These are phyloP conservation scores for Patella caerulea DNA, from an alignment of 2,888 invertebrate species.

Conservation along the genomic window DNA sequence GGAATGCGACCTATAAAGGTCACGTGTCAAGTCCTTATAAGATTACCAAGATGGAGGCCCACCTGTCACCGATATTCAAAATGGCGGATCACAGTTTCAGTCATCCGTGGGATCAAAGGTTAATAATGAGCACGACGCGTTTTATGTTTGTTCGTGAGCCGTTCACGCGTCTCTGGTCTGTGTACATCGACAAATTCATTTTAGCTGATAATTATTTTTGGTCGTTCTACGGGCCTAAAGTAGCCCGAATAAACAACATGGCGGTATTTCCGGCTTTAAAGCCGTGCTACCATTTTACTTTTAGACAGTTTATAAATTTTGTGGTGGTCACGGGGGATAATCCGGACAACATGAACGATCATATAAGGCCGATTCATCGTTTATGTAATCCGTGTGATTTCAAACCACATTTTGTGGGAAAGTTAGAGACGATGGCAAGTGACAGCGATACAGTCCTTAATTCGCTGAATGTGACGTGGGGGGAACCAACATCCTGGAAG, in stretches of 20 bases:
- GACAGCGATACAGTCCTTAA: slow-evolving; percentile 30
- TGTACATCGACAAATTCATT: slow-evolving; percentile 45
- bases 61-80: slow-evolving; percentile 14
- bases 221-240: slow-evolving; percentile 21
- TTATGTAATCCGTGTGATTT: slow-evolving; percentile 42
- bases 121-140: slow-evolving; percentile 20
- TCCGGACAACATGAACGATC: slow-evolving; percentile 32
- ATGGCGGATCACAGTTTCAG: slow-evolving; percentile 11
- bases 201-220: slow-evolving; percentile 42
- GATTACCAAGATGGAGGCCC: slow-evolving; percentile 28
- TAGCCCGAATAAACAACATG: slow-evolving; percentile 20
- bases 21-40: slow-evolving; percentile 23
- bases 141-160: slow-evolving; percentile 47
- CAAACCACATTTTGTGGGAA: slow-evolving; percentile 38
- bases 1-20: slow-evolving; percentile 22
- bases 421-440: slow-evolving; percentile 37
- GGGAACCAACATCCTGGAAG: not conserved
- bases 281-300: slow-evolving; percentile 27
- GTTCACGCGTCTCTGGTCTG: slow-evolving; percentile 42
- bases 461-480: slow-evolving; percentile 25
- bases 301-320: slow-evolving; percentile 40
- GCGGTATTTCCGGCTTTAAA: slow-evolving; percentile 24
- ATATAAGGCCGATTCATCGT: slow-evolving; percentile 34
- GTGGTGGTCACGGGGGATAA: slow-evolving; percentile 12
- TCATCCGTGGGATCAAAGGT: not conserved